phyloP scores from a whole-genome alignment of 92 coral and sea anemone species.

The Epizoanthus stellaris region DNA sequence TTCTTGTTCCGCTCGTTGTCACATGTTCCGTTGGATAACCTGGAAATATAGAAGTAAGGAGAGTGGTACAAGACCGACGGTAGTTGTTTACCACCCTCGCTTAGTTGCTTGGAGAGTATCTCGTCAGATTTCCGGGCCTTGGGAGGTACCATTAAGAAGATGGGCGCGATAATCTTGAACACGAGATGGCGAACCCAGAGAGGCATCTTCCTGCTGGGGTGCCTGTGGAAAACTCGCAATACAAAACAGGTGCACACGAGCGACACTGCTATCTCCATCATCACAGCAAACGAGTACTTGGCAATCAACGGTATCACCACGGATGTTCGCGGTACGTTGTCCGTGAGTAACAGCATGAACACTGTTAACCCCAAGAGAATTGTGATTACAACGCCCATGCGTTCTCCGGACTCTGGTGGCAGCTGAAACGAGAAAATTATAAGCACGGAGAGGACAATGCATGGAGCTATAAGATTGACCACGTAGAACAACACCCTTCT shows the following conservation, averaged over 20 bases:
- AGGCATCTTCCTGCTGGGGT: conserved; percentile 90
- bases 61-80: conserved; percentile 37
- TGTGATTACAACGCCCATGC: conserved; percentile 94
- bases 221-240: conserved; percentile 83
- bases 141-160: conserved; percentile 86
- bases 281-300: conserved; percentile 90
- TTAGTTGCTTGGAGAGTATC: conserved; percentile 45
- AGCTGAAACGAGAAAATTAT: conserved; percentile 92
- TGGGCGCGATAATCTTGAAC: conserved; percentile 87
- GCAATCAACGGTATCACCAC: conserved; percentile 95
- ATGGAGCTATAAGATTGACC: conserved; percentile 91
- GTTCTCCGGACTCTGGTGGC: conserved; percentile 99
- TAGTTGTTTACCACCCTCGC: conserved; percentile 46
- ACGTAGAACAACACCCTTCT: conserved; percentile 90
- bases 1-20: conserved; percentile 47
- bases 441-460: conserved; percentile 85
- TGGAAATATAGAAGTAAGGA: conserved; percentile 61
- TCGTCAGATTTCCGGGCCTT: conserved; percentile 63
- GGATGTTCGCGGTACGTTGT: conserved; percentile 96
- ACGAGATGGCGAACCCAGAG: conserved; percentile 84
- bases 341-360: conserved; percentile 93
- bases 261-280: conserved; percentile 82
- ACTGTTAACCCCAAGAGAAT: conserved; percentile 91
- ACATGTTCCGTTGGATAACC: conserved; percentile 48
- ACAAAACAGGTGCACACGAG: conserved; percentile 85